Conservation (phyloP, 2,797 vertebrate genomes). For the Tragopan temminckii region DNA sequence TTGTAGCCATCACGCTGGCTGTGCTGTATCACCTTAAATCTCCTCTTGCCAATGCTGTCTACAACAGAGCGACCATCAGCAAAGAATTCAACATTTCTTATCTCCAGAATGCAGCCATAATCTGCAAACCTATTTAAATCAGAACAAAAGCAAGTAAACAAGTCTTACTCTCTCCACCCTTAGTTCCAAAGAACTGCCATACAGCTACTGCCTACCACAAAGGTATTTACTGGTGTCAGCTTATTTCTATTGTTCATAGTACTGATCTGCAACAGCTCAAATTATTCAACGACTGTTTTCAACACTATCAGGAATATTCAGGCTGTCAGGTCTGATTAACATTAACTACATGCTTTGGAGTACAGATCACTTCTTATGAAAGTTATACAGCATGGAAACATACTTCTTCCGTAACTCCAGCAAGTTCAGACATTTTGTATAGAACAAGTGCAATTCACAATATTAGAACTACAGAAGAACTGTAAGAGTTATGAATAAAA, state of each 20-base stretch:
- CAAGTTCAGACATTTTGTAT: not conserved
- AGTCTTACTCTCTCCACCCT: conserved; percentile 40
- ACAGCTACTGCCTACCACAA: conserved; percentile 25
- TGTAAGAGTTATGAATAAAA: not conserved
- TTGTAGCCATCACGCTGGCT: conserved; percentile 87
- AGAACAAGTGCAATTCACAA: not conserved
- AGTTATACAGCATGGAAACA: not conserved
- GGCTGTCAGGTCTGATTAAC: conserved; percentile 49
- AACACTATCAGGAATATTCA: conserved; percentile 55
- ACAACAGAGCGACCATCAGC: conserved; percentile 87
- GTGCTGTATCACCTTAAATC: conserved; percentile 86
- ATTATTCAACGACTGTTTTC: conserved; percentile 47
- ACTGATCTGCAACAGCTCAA: conserved; percentile 24
- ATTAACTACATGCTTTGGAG: conserved; percentile 16
- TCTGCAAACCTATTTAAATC: conserved; percentile 85
- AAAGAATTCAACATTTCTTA: conserved; percentile 87
- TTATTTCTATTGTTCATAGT: conserved; percentile 33
- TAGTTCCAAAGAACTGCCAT: not conserved
- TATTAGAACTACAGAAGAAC: not conserved
- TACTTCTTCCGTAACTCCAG: not conserved
- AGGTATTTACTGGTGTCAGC: conserved; percentile 43
- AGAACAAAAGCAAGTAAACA: conserved; percentile 55
- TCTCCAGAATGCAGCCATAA: conserved; percentile 88
- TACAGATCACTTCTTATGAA: conserved; percentile 17
- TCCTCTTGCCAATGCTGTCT: conserved; percentile 86